Conservation (phyloP, 1,140 invertebrate genomes). For the Pseudomyrmex gracilis region DNA sequence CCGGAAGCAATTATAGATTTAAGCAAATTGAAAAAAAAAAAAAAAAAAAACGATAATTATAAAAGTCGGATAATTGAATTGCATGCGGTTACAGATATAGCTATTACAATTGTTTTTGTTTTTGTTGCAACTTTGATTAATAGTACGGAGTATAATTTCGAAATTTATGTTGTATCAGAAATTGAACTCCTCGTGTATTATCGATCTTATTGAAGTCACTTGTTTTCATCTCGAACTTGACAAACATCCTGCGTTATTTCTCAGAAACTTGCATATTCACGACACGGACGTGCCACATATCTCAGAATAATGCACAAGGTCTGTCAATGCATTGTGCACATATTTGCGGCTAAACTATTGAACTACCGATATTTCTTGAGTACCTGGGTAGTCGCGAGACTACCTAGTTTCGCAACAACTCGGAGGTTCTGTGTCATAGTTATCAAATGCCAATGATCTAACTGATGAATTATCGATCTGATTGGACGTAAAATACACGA, state of each 20-base stretch:
- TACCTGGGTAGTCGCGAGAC: background rate
- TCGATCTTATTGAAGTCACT: background rate
- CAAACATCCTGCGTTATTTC: background rate
- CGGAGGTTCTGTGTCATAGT: slow-evolving; percentile 13
- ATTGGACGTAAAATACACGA: slow-evolving; percentile 31
- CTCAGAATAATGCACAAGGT: slow-evolving; percentile 23
- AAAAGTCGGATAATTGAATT: background rate
- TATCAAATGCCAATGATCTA: slow-evolving; percentile 45
- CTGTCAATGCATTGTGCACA: slow-evolving; percentile 11
- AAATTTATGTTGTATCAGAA: background rate
- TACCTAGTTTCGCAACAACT: slow-evolving; percentile 24
- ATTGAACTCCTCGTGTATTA: background rate
- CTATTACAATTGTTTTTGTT: background rate
- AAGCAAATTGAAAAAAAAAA: background rate
- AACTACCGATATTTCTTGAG: slow-evolving; percentile 48
- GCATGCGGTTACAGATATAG: too few species aligned
- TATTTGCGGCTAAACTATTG: slow-evolving; percentile 33
- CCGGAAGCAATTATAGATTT: slow-evolving; percentile 26
- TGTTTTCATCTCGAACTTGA: background rate
- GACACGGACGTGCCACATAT: background rate
- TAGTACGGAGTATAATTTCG: background rate
- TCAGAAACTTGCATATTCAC: background rate
- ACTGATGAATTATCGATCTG: slow-evolving; percentile 64
- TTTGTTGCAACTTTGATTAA: too few species aligned
- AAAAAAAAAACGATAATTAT: background rate